Base-by-base conservation (phyloP, 1,140 invertebrate species). In the Psix sp. region DNA sequence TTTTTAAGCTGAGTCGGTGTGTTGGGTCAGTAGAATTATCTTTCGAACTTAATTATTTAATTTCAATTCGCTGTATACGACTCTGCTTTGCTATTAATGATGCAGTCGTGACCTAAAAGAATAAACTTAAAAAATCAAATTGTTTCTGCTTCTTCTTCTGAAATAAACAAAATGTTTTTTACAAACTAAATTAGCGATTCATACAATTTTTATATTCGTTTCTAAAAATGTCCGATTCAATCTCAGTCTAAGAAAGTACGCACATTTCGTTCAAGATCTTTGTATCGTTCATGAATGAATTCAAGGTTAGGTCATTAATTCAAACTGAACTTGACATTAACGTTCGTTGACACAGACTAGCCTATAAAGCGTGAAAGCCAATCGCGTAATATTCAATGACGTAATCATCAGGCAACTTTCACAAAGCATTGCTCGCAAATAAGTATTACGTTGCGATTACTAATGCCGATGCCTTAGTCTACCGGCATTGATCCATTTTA, bases 271-370 rank as follows among this genome's bases (percentile, higher is more conserved):
- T n/a, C n/a, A n/a, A n/a, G n/a, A n/a, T n/a, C n/a, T n/a, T n/a
- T n/a, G n/a, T n/a, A n/a, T n/a, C n/a, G n/a, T n/a, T n/a, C n/a
- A n/a, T n/a, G n/a, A n/a, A n/a, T n/a, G n/a, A n/a, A n/a, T n/a
- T n/a, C n/a, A n/a, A n/a, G n/a, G n/a, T n/a, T n/a, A n/a, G n/a
- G n/a, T n/a, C n/a, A n/a, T n/a, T n/a, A n/a, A n/a, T n/a, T 29
- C 56, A 49, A 67, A 74, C 56, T 74, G 62, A 74, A 74, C 71
- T 74, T 74, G 71, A 67, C 71, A 74, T 74, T 67, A 67, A 67
- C 71, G 51, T 74, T 67, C 62, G 71, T 67, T 74, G 71, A 74
- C 62, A 67, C 36, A 48, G 51, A 7, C 18, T 67, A 42, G 57
- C 54, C 59, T 56, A 52, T 73, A 74, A 67, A 33, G 54, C 62